Percentiles rank a stretch among this genome's conserved stretches.
phyloP scores from a whole-genome alignment of 2,888 invertebrate genomes.

The Ceratothoa steindachneri region DNA sequence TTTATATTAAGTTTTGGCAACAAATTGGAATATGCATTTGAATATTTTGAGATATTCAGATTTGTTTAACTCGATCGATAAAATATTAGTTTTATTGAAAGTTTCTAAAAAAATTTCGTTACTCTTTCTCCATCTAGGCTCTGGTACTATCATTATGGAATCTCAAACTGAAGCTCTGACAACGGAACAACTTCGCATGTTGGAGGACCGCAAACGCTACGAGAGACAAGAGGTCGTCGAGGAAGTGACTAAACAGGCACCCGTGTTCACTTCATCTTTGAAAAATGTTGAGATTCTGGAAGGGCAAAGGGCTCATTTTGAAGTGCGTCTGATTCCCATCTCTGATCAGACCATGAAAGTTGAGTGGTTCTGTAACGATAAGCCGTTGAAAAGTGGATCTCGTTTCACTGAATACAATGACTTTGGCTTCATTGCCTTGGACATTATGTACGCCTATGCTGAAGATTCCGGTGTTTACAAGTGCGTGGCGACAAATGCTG shows the following conservation, averaged over 20 bases:
- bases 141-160: conserved; percentile 35
- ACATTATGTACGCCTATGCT: conserved; percentile 89
- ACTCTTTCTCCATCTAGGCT: conserved; percentile 28
- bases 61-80: too few species aligned
- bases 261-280: conserved; percentile 85
- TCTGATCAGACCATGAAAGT: conserved; percentile 90
- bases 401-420: conserved; percentile 88
- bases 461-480: conserved; percentile 96
- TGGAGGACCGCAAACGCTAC: conserved; percentile 78
- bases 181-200: conserved; percentile 78
- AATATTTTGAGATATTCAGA: too few species aligned
- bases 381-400: conserved; percentile 74
- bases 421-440: conserved; percentile 94
- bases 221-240: conserved; percentile 70
- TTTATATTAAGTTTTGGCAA: too few species aligned
- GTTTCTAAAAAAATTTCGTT: too few species aligned
- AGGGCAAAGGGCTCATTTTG: conserved; percentile 90
- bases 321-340: conserved; percentile 87
- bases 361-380: conserved; percentile 91
- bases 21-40: too few species aligned
- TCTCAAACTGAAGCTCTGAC: conserved; percentile 52
- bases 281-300: conserved; percentile 89
- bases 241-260: conserved; percentile 81
- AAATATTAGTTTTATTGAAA: too few species aligned
- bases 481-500: conserved; percentile 82